Percentiles rank a stretch among this genome's conserved stretches.
Conservation (phyloP, 2,113 vertebrate genomes). For the Thunnus thynnus region DNA sequence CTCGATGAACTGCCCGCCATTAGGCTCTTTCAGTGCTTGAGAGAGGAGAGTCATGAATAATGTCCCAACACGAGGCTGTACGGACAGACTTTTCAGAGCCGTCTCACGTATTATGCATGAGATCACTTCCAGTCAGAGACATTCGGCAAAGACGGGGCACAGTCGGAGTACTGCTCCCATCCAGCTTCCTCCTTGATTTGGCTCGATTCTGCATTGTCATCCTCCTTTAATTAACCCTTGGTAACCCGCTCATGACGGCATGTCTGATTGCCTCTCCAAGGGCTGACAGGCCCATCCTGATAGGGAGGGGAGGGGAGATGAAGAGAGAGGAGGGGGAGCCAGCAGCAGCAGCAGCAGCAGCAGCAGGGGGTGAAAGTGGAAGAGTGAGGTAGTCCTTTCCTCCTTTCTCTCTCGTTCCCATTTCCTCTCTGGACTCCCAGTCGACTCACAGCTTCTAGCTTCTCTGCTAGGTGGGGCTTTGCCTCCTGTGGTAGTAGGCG, state of each 20-base stretch:
- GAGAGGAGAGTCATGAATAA: slow-evolving; percentile 53
- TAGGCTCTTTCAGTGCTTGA: background rate
- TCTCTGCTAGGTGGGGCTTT: slow-evolving; percentile 46
- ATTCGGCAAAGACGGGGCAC: slow-evolving; percentile 6
- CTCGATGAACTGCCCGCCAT: background rate
- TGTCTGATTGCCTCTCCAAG: slow-evolving; percentile 57
- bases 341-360: slow-evolving; percentile 23
- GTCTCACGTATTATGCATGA: slow-evolving; percentile 72
- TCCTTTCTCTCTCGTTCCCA: slow-evolving; percentile 48
- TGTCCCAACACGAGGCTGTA: slow-evolving; percentile 26
- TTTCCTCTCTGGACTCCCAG: slow-evolving; percentile 58
- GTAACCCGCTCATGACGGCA: slow-evolving; percentile 48
- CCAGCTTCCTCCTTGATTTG: slow-evolving; percentile 33
- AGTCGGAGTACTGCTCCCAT: background rate
- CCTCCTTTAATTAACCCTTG: slow-evolving; percentile 71
- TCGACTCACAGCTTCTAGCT: slow-evolving; percentile 44
- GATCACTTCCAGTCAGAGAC: slow-evolving; percentile 57
- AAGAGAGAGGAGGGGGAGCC: slow-evolving; percentile 39
- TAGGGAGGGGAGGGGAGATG: slow-evolving; percentile 37
- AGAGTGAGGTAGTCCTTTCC: slow-evolving; percentile 66
- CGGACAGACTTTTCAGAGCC: slow-evolving; percentile 34
- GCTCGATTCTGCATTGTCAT: slow-evolving; percentile 62
- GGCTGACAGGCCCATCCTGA: slow-evolving; percentile 54
- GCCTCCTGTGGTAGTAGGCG: slow-evolving; percentile 35
- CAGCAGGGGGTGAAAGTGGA: slow-evolving; percentile 66